These are phyloP conservation scores for Chrysogorgia sp. DNA, from an alignment of 92 coral and sea anemone genomes.

Conservation along the genomic window DNA sequence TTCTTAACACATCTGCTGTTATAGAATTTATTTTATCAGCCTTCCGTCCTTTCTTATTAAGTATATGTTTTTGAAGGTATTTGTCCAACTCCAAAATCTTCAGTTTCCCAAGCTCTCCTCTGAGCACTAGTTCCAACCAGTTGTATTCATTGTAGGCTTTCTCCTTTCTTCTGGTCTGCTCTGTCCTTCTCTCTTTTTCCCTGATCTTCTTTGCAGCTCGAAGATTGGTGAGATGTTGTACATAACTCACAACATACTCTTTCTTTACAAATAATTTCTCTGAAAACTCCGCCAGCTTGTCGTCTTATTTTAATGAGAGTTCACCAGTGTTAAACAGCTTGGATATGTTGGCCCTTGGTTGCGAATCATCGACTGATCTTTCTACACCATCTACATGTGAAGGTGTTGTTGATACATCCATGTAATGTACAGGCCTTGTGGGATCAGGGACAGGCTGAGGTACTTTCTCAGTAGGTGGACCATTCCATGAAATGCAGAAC, in stretches of 20 bases:
- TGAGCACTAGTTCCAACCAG: slow-evolving; percentile 61
- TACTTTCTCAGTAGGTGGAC: slow-evolving; percentile 31
- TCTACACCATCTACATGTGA: slow-evolving; percentile 16
- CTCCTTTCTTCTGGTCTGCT: slow-evolving; percentile 50
- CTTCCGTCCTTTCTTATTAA: slow-evolving; percentile 44
- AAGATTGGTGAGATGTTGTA: slow-evolving; percentile 43
- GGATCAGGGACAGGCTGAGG: slow-evolving; percentile 49
- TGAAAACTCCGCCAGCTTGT: slow-evolving; percentile 40
- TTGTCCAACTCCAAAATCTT: slow-evolving; percentile 56
- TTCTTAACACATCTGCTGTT: slow-evolving; percentile 47
- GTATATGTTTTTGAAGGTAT: slow-evolving; percentile 48
- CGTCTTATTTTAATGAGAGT: slow-evolving; percentile 31
- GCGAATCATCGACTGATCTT: slow-evolving; percentile 45
- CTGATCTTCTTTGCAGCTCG: slow-evolving; percentile 37
- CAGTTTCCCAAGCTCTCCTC: slow-evolving; percentile 55
- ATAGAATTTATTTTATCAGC: slow-evolving; percentile 49
- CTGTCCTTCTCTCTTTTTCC: slow-evolving; percentile 32
- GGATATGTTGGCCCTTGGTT: slow-evolving; percentile 41
- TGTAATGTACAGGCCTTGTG: slow-evolving; percentile 30
- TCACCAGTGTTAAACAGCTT: slow-evolving; percentile 45
- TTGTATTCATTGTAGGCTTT: slow-evolving; percentile 59
- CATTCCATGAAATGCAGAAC: slow-evolving; percentile 42
- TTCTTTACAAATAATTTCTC: slow-evolving; percentile 21
- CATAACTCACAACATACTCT: slow-evolving; percentile 30
- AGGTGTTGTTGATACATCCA: slow-evolving; percentile 42